Base-by-base conservation (phyloP, 2,797 vertebrate genomes). In the Phylloscopus collybita region DNA sequence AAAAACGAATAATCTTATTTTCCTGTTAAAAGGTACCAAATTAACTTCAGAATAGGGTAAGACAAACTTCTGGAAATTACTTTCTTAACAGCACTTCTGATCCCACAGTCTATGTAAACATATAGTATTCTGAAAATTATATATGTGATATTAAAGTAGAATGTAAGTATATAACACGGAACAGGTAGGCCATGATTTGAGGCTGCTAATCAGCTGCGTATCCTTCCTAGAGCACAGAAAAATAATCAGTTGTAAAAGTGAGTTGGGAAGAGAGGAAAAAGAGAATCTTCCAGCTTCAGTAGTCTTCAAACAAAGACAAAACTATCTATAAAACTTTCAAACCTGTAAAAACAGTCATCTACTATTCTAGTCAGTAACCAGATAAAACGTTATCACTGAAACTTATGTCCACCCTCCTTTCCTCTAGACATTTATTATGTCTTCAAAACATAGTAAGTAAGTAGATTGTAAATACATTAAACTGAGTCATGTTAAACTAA, bases 381-480 rank as follows among this genome's bases (percentile, higher is more conserved):
- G 47, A 57, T 57, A 91, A 49, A 76, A 73, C 34, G 26, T 69
- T 90, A 89, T 74, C 60, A 90, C 34, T 57, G 70, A 94, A 96
- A 96, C 42, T 91, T 90, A 75, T 92, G 91, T 91, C n/a, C 19
- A 88, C n/a, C 21, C 32, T 60, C 22, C 11, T 72, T 86, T 65
- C 19, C 17, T 76, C 61, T 74, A 66, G 27, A 59, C 7, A 61
- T 87, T 80, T 82, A 53, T 50, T 88, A 20, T 32, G 45, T 82
- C 79, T 95, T 60, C 69, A 49, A 51, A 96, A 90, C 30, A 42
- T 40, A 90, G 40, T 87, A 88, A 90, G 38, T 87, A 88, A 92
- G 56, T 73, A 93, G 59, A 88, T 56, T 71, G 5, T 75, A 95
- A 93, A 76, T 50, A 51, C 53, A 83, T 89, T 92, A 85, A 36